A percentile compares a stretch with the other conserved stretches of the same genome.
Conservation (phyloP, 35 echinoderm and acorn worm species). For the Holothuria glaberrima region DNA sequence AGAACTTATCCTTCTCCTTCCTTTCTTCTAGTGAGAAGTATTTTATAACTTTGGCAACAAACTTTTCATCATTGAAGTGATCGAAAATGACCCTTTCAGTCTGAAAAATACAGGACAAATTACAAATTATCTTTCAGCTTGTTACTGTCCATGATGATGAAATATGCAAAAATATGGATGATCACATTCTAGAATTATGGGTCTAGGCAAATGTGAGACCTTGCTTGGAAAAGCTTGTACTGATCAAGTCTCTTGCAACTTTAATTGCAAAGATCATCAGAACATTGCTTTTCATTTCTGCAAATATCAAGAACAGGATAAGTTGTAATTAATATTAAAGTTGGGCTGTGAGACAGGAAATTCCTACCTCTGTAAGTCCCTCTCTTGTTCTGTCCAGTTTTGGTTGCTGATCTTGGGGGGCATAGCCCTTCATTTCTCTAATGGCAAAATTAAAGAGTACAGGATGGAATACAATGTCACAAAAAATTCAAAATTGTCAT, state of each 20-base stretch:
- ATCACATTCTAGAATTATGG: too few species aligned
- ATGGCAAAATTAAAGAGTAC: not conserved
- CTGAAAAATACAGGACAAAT: slow-evolving; percentile 30
- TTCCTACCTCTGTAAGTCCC: slow-evolving; percentile 74
- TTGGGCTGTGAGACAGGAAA: too few species aligned
- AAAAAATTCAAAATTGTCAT: not conserved
- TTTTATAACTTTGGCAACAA: slow-evolving; percentile 76
- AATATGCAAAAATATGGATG: too few species aligned
- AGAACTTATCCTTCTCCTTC: slow-evolving; percentile 96
- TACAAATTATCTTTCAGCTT: too few species aligned
- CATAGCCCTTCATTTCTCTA: slow-evolving; percentile 82
- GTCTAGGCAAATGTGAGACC: too few species aligned
- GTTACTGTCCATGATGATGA: too few species aligned
- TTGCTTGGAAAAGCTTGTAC: too few species aligned
- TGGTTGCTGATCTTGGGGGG: slow-evolving; percentile 82
- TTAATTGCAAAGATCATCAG: too few species aligned
- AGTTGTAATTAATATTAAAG: not conserved
- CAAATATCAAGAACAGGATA: not conserved
- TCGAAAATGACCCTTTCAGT: slow-evolving; percentile 70
- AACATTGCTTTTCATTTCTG: too few species aligned
- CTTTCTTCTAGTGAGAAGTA: slow-evolving; percentile 87
- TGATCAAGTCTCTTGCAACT: too few species aligned
- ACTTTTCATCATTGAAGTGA: slow-evolving; percentile 72
- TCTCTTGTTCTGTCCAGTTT: slow-evolving; percentile 91
- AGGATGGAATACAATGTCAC: not conserved